Evolutionary conservation across 1,140 invertebrate genomes (phyloP).

Genomic region (Cotesia chilonis): DNA sequence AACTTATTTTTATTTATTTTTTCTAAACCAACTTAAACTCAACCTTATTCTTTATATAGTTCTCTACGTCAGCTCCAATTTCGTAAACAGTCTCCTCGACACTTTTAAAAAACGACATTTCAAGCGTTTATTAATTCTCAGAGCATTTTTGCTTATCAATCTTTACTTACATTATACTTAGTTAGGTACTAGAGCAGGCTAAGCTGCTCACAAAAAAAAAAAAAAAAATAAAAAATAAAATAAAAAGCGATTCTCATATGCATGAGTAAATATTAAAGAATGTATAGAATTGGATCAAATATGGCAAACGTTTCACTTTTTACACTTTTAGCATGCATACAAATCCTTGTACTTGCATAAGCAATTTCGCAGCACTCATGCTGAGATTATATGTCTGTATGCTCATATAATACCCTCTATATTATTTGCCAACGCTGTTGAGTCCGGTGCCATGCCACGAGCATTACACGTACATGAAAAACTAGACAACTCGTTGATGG

Average conservation of each 20-base stretch:
- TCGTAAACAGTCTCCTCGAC: too few species aligned
- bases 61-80: too few species aligned
- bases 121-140: too few species aligned
- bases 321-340: not conserved
- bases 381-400: not conserved
- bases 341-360: slow-evolving; percentile 13
- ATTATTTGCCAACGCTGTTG: slow-evolving; percentile 8
- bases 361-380: slow-evolving; percentile 11
- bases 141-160: too few species aligned
- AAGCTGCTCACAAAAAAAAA: too few species aligned
- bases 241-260: too few species aligned
- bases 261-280: not conserved
- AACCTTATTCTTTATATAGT: too few species aligned
- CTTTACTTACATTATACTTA: too few species aligned
- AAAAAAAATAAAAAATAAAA: too few species aligned
- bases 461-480: not conserved
- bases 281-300: slow-evolving; percentile 3
- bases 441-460: not conserved
- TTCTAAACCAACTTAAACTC: not conserved
- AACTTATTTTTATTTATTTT: not conserved
- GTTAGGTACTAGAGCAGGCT: too few species aligned
- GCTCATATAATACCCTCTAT: slow-evolving; percentile 8
- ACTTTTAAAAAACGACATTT: too few species aligned
- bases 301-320: not conserved
- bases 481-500: too few species aligned